phyloP scores from a whole-genome alignment of 2,888 invertebrate species.

The Callyntrura guangdongensis region DNA sequence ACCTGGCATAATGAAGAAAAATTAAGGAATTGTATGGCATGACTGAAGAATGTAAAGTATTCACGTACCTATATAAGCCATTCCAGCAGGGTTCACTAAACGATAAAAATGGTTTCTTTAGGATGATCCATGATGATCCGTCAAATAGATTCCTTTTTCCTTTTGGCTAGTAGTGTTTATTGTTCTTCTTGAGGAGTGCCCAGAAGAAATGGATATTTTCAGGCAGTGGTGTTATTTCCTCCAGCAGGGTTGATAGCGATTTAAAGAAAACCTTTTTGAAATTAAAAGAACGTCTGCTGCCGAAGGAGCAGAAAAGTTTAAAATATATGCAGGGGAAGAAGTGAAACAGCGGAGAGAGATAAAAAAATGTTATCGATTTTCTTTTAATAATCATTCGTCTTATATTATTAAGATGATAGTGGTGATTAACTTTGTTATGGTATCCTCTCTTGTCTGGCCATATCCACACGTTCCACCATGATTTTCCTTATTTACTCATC shows the following conservation, averaged over 20 bases:
- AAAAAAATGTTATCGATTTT: neutral
- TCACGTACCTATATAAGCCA: neutral
- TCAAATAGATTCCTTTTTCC: too few relatives aligned
- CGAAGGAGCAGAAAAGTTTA: too few relatives aligned
- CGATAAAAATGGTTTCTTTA: constrained; percentile 15
- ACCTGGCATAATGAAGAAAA: neutral
- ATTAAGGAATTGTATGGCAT: neutral
- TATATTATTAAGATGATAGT: constrained; percentile 13
- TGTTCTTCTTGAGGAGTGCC: neutral
- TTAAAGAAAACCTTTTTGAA: constrained; percentile 16
- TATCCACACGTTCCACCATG: neutral
- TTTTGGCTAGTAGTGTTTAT: too few relatives aligned
- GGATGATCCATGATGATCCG: constrained; percentile 14
- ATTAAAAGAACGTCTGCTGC: too few relatives aligned
- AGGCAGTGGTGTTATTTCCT: constrained; percentile 14
- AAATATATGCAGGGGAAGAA: neutral
- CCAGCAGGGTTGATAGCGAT: neutral
- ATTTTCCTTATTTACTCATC: neutral
- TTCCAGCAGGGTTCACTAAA: constrained; percentile 55
- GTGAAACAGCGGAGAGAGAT: neutral
- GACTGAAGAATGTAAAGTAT: neutral
- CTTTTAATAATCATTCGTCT: neutral
- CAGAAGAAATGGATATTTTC: constrained; percentile 25
- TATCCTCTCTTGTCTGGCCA: too few relatives aligned
- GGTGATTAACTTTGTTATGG: constrained; percentile 2